Percentiles rank a stretch among this genome's conserved stretches.
Evolutionary conservation across 2,888 invertebrate genomes (phyloP).

Genomic region (Tuta absoluta): DNA sequence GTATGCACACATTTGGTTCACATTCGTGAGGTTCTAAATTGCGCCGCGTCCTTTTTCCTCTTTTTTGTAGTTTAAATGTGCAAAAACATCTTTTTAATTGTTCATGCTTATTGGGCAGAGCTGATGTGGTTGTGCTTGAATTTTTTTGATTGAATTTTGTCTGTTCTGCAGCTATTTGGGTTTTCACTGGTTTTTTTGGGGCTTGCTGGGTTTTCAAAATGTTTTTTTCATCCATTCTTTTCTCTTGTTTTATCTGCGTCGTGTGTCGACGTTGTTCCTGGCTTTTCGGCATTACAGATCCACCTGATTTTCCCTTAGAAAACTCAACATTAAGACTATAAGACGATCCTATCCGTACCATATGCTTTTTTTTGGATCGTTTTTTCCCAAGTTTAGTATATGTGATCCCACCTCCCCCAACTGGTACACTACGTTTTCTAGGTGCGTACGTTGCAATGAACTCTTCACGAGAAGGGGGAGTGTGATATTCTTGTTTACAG

Average conservation of each 20-base stretch:
- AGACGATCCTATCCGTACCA: slow-evolving; percentile 38
- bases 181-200: too few relatives aligned
- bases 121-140: slow-evolving; percentile 2
- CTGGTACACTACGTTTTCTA: neutral
- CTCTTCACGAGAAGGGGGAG: neutral
- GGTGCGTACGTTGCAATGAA: too few relatives aligned
- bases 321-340: slow-evolving; percentile 47
- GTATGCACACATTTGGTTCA: slow-evolving; percentile 45
- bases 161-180: neutral
- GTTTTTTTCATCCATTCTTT: neutral
- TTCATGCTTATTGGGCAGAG: neutral
- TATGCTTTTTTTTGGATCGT: slow-evolving; percentile 2
- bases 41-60: neutral
- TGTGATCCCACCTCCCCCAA: neutral
- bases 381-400: neutral
- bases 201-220: too few relatives aligned
- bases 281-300: neutral
- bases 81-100: slow-evolving; percentile 17
- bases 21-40: slow-evolving; percentile 40
- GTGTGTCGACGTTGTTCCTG: neutral
- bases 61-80: slow-evolving; percentile 5
- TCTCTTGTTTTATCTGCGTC: neutral
- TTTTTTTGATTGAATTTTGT: neutral
- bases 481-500: neutral
- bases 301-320: slow-evolving; percentile 35